Base-by-base conservation (phyloP, 2,113 vertebrate species). In the Cepphus grylle region DNA sequence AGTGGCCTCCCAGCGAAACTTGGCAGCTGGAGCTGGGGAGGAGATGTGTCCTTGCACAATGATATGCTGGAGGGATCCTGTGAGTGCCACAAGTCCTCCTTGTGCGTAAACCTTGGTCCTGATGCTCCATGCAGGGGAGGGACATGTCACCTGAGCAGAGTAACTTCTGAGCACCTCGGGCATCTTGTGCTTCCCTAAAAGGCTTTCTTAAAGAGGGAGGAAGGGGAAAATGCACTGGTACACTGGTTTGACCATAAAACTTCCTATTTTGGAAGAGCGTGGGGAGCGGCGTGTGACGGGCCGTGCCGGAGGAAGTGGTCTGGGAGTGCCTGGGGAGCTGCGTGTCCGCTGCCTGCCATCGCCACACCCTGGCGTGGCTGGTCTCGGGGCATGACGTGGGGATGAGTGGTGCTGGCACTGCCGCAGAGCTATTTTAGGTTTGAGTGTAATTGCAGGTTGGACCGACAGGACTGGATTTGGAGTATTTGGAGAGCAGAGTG, bases 1-100 rank as follows among this genome's bases (percentile, higher is more conserved):
- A 38, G 88, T 55, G 93, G 88, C 72, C 77, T 96, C 86, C 45
- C 88, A 88, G 91, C 6, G 93, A 96, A 96, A 96, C 94, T 86
- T 96, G 95, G 91, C 95, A 95, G 86, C 66, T 32, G 89, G 77
- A 78, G 50, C 45, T 42, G 50, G 4, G 42, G 59, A 95, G 86
- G 82, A 92, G 83, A 45, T 52, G 22, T 0, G 4, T 80, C 71
- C 82, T 94, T 95, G 88, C 0, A 4, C 67, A 95, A 91, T 1
- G 27, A 58, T 47, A 38, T 3, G 17, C 91, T 77, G 45, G 53
- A 88, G 53, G 62, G 74, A 63, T 76, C 25, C 36, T 62, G 36
- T 55, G 16, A 3, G 38, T 47, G 43, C 63, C 8, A 8, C 40
- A 23, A 62, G 59, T 61, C 50, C 29, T 93, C 34, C 45, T 30